Base-by-base conservation (phyloP, 2,888 invertebrate genomes). In the Stenoptilia bipunctidactyla region DNA sequence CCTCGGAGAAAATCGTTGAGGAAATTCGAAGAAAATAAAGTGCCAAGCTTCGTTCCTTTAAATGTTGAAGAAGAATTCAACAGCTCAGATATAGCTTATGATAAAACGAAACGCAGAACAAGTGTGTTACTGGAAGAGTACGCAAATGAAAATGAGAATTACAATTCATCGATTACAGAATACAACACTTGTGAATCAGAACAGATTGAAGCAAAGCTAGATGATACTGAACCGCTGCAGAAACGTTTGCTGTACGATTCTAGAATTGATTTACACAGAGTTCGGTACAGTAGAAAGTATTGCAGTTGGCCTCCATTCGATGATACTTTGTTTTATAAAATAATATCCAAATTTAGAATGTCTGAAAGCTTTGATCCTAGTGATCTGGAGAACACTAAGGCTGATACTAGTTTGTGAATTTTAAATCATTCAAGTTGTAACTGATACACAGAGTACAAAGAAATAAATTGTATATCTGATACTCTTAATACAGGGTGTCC, bases 281-380 rank as follows among this genome's bases (percentile, higher is more conserved):
- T 45, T 33, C 34, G 41, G 0, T 33, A 45, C 0, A 52, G 47
- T 27, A 52, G 68, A 2, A 40, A 61, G n/a, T 63, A 67, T 15
- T 53, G 61, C 0, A 76, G 72, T 2, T 84, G 84, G 84, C 84
- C 84, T 0, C 80, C 83, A 0, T 75, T 63, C 15, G 82, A 83
- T 38, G 65, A 79, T 9, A 66, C 79, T 0, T 13, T 82, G 10
- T 77, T 79, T 45, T 84, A 79, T 40, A 67, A 58, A 20, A 66
- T 83, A 1, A 61, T 80, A 10, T 73, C 80, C 0, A 68, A 77
- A 40, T 84, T 82, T 45, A 63, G 77, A 37, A 71, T 79, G 68
- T 74, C 82, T 0, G 76, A 82, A 12, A 85, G 84, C 45, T 80
- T 84, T 35, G 82, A 84, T 56, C 61, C 70, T 0, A 77, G 62